Evolutionary conservation across 2,888 invertebrate genomes (phyloP), one percentile per base, ranked within the genome.

Genomic region (Congeria kusceri): DNA sequence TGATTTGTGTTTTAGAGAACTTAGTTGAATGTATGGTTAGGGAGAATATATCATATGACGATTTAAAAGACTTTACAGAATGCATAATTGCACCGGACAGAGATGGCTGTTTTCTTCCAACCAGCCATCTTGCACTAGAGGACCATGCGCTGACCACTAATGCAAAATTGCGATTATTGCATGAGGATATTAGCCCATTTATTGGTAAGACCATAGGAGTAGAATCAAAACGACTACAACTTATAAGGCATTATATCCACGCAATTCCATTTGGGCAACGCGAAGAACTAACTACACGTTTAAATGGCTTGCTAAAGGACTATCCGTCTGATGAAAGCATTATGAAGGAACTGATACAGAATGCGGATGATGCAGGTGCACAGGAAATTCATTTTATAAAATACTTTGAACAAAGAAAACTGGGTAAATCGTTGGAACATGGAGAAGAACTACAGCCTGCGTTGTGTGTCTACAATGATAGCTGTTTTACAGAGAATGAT

Each of bases 261-360:
- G 53, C 20, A 5, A 81, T 87, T 13, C 87, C 88, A 5, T 92
- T 92, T 84, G 92, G 92, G 15, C 92, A 92, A 73, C 86, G 85
- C 28, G 92, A 92, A 74, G 84, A 87, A 29, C 84, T 92, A 25
- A 87, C 90, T 7, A 88, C 86, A 20, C 77, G 92, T 39, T 79
- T 92, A 27, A 88, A 87, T 65, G 72, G 90, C 13, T 88, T 92
- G 27, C 80, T 92, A 1, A 58, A 84, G 5, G 87, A 89, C 13
- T 92, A 92, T 77, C 91, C 92, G 3, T 89, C 86, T 71, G 92
- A 91, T 69, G 83, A 87, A 49, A 88, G 89, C 27, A 85, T 93
- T 29, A 85, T 92, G 69, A 92, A 92, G 77, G 93, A 93, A 77
- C 80, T 93, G 11, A 58, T 93, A 2, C 92, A 92, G 71, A 92